A percentile compares a stretch with the other conserved stretches of the same genome.
phyloP scores from a whole-genome alignment of 2,888 invertebrate species.

The Philereme transversata region DNA sequence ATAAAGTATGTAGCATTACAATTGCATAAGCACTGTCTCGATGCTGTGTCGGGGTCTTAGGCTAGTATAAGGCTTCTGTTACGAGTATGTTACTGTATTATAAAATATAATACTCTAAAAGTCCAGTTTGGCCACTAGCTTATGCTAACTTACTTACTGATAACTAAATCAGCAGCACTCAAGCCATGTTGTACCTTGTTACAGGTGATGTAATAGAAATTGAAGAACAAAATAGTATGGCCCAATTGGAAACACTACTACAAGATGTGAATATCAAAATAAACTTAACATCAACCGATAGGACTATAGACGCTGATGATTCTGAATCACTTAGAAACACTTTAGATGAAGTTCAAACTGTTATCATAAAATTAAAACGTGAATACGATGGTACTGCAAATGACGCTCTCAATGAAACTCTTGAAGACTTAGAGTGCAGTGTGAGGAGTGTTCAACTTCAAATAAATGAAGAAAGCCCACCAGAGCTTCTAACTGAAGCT shows the following conservation, averaged over 20 bases:
- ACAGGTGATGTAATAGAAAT: constrained; percentile 40
- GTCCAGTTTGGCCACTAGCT: neutral
- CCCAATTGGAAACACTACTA: constrained; percentile 58
- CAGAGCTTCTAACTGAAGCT: constrained; percentile 68
- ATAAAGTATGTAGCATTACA: neutral
- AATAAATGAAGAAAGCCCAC: constrained; percentile 70
- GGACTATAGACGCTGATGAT: constrained; percentile 44
- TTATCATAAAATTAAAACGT: constrained; percentile 73
- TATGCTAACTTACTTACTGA: constrained; percentile 1
- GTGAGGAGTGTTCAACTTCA: constrained; percentile 79
- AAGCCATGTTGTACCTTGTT: constrained; percentile 12
- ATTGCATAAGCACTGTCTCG: too few relatives aligned
- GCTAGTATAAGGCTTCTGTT: too few relatives aligned
- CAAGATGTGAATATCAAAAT: constrained; percentile 64
- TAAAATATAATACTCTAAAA: too few relatives aligned
- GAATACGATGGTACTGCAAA: constrained; percentile 64
- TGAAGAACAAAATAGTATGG: constrained; percentile 52
- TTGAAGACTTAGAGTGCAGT: constrained; percentile 80
- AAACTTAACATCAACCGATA: constrained; percentile 42
- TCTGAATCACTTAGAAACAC: constrained; percentile 61
- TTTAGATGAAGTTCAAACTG: constrained; percentile 76
- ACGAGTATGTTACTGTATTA: too few relatives aligned
- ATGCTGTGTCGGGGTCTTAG: too few relatives aligned
- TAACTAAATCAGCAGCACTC: constrained; percentile 9
- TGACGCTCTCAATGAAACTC: constrained; percentile 74